Evolutionary conservation across 2,888 invertebrate species (phyloP).

Genomic region (Drosophila kambysellisi): DNA sequence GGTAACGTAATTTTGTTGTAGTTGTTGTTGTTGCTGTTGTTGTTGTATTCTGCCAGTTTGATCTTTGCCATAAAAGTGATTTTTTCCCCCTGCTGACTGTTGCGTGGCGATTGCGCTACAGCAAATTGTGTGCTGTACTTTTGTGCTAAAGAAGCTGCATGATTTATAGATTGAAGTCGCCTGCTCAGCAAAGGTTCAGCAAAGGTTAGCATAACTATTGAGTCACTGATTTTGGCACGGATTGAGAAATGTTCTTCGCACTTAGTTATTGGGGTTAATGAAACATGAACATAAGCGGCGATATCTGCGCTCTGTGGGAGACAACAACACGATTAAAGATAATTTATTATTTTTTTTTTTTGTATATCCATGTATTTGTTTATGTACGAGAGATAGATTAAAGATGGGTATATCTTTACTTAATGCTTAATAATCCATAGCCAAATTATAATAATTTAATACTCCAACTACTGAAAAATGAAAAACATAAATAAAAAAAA

Average conservation of each 20-base stretch:
- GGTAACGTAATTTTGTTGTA: constrained; percentile 69
- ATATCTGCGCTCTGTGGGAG: background rate
- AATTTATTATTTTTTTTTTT: background rate
- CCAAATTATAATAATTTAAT: background rate
- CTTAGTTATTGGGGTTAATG: background rate
- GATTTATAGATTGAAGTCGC: constrained; percentile 51
- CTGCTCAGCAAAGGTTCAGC: constrained; percentile 36
- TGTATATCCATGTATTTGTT: background rate
- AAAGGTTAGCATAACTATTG: constrained; percentile 47
- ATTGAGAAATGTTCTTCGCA: constrained; percentile 29
- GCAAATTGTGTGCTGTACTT: constrained; percentile 73
- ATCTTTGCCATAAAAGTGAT: constrained; percentile 79
- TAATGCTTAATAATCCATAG: too few species aligned
- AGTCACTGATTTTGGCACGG: constrained; percentile 33
- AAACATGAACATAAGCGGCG: background rate
- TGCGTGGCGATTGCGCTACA: constrained; percentile 76
- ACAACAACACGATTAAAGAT: background rate
- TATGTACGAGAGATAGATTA: background rate
- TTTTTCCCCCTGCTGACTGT: constrained; percentile 64
- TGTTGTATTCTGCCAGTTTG: constrained; percentile 68
- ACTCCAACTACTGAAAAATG: background rate
- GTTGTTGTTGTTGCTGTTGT: constrained; percentile 29
- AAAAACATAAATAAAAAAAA: background rate
- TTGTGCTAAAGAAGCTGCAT: constrained; percentile 49
- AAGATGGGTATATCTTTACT: too few species aligned